Base-by-base conservation (phyloP, 2,797 vertebrate species). In the Poecilia velifera region DNA sequence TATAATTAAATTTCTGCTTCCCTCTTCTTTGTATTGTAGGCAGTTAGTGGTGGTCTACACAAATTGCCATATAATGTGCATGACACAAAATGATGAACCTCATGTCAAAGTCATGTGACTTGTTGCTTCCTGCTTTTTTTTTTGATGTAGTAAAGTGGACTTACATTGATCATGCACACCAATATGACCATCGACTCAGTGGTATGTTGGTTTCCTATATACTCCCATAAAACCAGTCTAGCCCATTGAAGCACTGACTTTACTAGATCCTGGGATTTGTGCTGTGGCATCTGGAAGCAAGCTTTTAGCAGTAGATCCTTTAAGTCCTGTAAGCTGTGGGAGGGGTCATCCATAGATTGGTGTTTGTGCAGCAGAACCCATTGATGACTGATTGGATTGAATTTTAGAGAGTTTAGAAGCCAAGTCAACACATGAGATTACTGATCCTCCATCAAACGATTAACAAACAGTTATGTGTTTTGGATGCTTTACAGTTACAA, bases 251-350 rank as follows among this genome's bases (percentile, higher is more conserved):
- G 66, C 39, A 43, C 41, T 25, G 66, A 25, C 20, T 41, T 70
- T 70, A 41, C 39, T 70, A 43, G 66, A 70, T 34, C 39, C 10
- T 22, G 10, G 4, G 39, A 13, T 13, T 39, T 70, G 66, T 43
- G 66, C 39, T 41, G 39, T 70, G 9, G 66, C 3, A 70, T 70
- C 22, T 41, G 39, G 20, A 22, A 41, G 20, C 8, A 43, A 43
- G 39, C 66, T 43, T 70, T 70, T 43, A 43, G 39, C 39, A 70
- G 36, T 0, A 25, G 66, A 41, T 68, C 39, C 36, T 68, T 68
- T 68, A 68, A 68, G 64, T 68, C 36, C 36, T 41, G 64, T 25
- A 68, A 41, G 34, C 64, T 68, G 64, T 39, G 64, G 64, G 36
- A 39, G 20, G 64, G 36, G 18, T 68, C 36, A 4, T 41, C 36